Evolutionary conservation across 1,140 invertebrate genomes (phyloP).

Genomic region (Reticulitermes speratus): DNA sequence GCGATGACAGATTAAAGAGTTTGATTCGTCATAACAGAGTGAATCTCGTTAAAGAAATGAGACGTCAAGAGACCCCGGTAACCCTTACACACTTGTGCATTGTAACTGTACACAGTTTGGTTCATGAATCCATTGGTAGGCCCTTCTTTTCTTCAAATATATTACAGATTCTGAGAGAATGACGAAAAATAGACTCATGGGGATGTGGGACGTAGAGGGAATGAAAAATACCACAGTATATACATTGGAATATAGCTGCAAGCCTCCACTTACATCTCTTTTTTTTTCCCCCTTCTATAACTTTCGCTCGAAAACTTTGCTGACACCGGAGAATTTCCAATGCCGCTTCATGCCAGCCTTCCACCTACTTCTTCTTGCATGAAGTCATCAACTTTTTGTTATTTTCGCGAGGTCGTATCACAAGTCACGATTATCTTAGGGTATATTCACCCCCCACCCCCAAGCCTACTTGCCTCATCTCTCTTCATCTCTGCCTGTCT

Average conservation of each 20-base stretch:
- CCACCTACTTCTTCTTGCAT: constrained; percentile 18
- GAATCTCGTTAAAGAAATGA: too few relatives aligned
- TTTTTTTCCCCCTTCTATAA: not conserved
- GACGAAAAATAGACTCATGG: not conserved
- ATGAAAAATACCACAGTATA: not conserved
- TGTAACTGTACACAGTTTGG: too few relatives aligned
- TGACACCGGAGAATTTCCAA: constrained; percentile 14
- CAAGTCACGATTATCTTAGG: constrained; percentile 18
- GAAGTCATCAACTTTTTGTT: constrained; percentile 19
- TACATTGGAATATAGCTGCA: not conserved
- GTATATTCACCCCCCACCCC: not conserved
- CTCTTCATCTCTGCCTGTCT: not conserved
- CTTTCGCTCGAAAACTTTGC: constrained; percentile 10
- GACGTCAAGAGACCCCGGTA: too few relatives aligned
- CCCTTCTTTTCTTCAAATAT: not conserved
- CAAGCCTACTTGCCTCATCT: not conserved
- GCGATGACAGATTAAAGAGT: too few relatives aligned
- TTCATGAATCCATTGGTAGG: too few relatives aligned
- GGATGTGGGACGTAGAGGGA: not conserved
- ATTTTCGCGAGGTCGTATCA: constrained; percentile 18
- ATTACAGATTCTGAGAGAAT: not conserved
- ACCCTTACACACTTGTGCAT: too few relatives aligned
- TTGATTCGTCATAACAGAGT: too few relatives aligned
- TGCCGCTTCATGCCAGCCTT: not conserved
- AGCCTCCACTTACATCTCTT: not conserved